Evolutionary conservation across 2,797 vertebrate genomes (phyloP).

Genomic region (Coregonus suidteri): DNA sequence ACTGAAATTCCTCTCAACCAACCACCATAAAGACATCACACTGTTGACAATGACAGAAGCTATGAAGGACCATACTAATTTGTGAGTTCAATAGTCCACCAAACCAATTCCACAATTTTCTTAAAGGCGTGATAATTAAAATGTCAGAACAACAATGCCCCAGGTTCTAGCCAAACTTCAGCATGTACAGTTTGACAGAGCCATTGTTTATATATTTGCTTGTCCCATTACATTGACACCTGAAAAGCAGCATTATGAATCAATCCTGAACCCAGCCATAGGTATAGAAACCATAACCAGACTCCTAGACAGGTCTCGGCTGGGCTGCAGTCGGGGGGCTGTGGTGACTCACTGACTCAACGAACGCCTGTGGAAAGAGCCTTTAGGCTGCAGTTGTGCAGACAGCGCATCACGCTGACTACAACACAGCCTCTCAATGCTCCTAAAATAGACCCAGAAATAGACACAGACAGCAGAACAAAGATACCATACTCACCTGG

Average conservation of each 20-base stretch:
- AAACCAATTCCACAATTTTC: background rate
- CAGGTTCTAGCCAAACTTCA: background rate
- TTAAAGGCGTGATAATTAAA: background rate
- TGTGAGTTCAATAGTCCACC: background rate
- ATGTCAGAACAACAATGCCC: conserved; percentile 1
- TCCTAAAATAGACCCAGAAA: background rate
- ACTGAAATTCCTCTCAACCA: background rate
- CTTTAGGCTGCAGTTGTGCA: background rate
- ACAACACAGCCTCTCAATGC: background rate
- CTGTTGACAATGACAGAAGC: background rate
- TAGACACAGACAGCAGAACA: background rate
- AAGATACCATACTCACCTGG: background rate
- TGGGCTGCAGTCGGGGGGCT: background rate
- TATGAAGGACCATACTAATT: background rate
- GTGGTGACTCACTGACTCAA: background rate
- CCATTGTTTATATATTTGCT: conserved; percentile 1
- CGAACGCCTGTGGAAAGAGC: background rate
- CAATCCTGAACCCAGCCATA: background rate
- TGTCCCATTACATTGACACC: background rate
- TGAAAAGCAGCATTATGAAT: conserved; percentile 6
- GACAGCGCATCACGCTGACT: background rate
- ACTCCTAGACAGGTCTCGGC: background rate
- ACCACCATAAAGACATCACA: background rate
- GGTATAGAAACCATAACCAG: background rate
- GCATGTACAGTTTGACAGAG: background rate